A percentile compares a stretch with the other conserved stretches of the same genome.
Conservation (phyloP, 2,113 vertebrate species). For the Corythaeola cristata region DNA sequence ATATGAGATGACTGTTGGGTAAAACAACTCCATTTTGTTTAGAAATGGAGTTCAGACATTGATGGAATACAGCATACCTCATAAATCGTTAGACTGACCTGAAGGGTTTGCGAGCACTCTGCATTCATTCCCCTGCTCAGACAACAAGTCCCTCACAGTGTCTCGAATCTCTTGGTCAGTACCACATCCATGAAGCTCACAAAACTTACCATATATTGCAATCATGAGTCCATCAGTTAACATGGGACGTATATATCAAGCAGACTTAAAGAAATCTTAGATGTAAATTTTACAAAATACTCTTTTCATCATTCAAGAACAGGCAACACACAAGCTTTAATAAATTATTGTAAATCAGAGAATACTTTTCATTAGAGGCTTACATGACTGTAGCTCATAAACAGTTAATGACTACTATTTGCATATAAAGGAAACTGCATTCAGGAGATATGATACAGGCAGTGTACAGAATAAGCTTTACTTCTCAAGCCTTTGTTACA, state of each 20-base stretch:
- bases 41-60: not conserved
- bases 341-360: not conserved
- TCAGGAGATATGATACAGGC: not conserved
- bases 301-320: not conserved
- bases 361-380: not conserved
- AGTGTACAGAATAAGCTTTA: not conserved
- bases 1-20: not conserved
- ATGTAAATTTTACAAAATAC: not conserved
- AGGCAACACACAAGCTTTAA: not conserved
- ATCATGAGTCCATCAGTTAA: not conserved
- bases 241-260: fast-evolving
- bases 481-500: not conserved
- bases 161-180: not conserved
- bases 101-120: not conserved
- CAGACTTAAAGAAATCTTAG: not conserved
- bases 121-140: not conserved
- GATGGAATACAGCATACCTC: not conserved
- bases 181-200: not conserved
- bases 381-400: not conserved
- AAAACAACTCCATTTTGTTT: not conserved
- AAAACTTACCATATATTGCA: not conserved
- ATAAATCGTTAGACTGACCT: not conserved
- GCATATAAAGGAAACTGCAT: not conserved
- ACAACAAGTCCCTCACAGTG: not conserved
- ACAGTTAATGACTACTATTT: not conserved